These are phyloP conservation scores for Hyposoter dolosus DNA, from an alignment of 2,888 invertebrate genomes.

Conservation along the genomic window DNA sequence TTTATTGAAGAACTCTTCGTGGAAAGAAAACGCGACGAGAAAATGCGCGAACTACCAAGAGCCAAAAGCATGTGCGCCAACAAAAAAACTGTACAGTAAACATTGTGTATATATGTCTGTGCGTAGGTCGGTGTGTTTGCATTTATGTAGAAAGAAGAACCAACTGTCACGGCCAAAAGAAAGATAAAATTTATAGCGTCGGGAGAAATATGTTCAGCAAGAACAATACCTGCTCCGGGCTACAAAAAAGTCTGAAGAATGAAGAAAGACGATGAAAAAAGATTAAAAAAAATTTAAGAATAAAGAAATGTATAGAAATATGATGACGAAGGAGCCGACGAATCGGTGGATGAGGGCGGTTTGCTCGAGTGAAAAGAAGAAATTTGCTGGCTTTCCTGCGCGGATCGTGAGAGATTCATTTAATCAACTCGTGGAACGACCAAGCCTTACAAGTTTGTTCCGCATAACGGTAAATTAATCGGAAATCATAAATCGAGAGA, in stretches of 20 bases:
- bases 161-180: conserved; percentile 52
- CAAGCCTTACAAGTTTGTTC: conserved; percentile 27
- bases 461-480: conserved; percentile 7
- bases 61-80: conserved; percentile 53
- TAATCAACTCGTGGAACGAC: conserved; percentile 57
- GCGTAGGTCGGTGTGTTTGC: not conserved
- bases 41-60: conserved; percentile 57
- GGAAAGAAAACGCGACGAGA: conserved; percentile 41
- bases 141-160: conserved; percentile 52
- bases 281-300: not conserved
- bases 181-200: conserved; percentile 73
- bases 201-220: conserved; percentile 75
- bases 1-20: conserved; percentile 52
- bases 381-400: conserved; percentile 30
- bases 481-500: conserved; percentile 43
- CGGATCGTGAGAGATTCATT: conserved; percentile 42
- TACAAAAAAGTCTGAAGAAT: conserved; percentile 34
- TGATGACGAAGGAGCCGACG: conserved; percentile 20
- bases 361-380: conserved; percentile 53
- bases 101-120: conserved; percentile 2
- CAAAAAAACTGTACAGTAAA: conserved; percentile 57
- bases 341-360: conserved; percentile 42
- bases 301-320: conserved; percentile 2
- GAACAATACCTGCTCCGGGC: conserved; percentile 72
- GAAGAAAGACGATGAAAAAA: conserved; percentile 20